A percentile compares a stretch with the other conserved stretches of the same genome.
Evolutionary conservation across 1,140 invertebrate species (phyloP).

Genomic region (Megalonaias nervosa): DNA sequence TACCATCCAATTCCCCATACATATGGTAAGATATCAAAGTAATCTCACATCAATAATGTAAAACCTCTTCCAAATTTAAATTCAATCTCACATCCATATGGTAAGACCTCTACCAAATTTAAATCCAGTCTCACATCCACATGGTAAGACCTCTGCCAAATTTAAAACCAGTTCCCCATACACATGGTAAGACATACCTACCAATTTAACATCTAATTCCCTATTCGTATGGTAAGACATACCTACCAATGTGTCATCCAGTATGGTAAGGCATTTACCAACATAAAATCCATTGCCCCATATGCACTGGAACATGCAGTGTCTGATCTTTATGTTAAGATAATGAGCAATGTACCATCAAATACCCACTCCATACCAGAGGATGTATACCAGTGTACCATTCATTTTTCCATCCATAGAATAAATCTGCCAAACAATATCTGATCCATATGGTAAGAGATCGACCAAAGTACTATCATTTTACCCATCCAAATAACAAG

Average conservation of each 20-base stretch:
- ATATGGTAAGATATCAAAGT: conserved; percentile 49
- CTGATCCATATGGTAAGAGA: conserved; percentile 60
- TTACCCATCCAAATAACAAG: neutral
- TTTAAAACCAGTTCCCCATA: neutral
- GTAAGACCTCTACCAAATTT: too few species aligned
- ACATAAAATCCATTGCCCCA: too few species aligned
- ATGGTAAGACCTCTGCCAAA: too few species aligned
- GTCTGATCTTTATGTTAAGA: too few species aligned
- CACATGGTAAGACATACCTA: neutral
- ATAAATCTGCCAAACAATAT: conserved; percentile 34
- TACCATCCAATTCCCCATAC: conserved; percentile 61
- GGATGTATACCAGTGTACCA: neutral
- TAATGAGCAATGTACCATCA: too few species aligned
- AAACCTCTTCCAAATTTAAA: too few species aligned
- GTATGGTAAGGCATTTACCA: neutral
- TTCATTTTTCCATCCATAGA: neutral
- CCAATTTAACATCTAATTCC: too few species aligned
- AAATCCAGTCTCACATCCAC: too few species aligned
- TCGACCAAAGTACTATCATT: neutral
- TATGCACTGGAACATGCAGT: too few species aligned
- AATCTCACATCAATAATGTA: too few species aligned
- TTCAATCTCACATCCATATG: too few species aligned
- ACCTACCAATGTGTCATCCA: neutral
- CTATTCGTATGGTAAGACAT: neutral
- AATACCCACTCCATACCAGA: too few species aligned